Percentiles rank a stretch among this genome's conserved stretches.
These are phyloP conservation scores for Thaumatotibia leucotreta DNA, from an alignment of 1,140 invertebrate species.

Conservation along the genomic window DNA sequence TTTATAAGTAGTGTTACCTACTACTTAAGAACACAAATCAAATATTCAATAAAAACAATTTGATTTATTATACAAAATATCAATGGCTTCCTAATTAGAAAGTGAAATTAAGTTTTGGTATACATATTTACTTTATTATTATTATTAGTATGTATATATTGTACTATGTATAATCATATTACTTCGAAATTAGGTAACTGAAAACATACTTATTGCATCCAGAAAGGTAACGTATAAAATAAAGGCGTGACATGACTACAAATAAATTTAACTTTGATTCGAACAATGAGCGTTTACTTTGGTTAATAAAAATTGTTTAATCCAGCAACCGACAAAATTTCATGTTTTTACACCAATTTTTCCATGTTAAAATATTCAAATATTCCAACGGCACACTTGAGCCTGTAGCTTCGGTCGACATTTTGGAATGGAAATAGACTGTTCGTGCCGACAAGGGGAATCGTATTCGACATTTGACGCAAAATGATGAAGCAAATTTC, in stretches of 20 bases:
- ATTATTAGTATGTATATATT: no score
- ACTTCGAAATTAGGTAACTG: no score
- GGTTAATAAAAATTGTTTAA: slow-evolving; percentile 7
- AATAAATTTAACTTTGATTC: neutral
- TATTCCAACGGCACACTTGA: slow-evolving; percentile 60
- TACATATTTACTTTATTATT: no score
- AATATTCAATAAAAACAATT: no score
- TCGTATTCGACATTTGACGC: slow-evolving; percentile 57
- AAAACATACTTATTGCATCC: no score
- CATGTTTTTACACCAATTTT: slow-evolving; percentile 47
- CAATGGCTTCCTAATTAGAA: no score
- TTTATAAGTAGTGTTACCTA: no score
- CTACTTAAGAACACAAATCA: no score
- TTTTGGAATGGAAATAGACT: slow-evolving; percentile 64
- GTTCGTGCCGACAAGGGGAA: slow-evolving; percentile 52
- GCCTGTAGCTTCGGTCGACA: slow-evolving; percentile 47
- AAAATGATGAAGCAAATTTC: slow-evolving; percentile 58
- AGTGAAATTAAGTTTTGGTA: no score
- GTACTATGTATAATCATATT: no score
- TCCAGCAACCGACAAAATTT: slow-evolving; percentile 42
- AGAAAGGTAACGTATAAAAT: no score
- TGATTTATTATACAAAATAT: no score
- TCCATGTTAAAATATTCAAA: slow-evolving; percentile 66
- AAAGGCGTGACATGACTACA: neutral
- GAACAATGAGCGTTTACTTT: neutral